Evolutionary conservation across 2,888 invertebrate species (phyloP).

Genomic region (Noctua janthe): DNA sequence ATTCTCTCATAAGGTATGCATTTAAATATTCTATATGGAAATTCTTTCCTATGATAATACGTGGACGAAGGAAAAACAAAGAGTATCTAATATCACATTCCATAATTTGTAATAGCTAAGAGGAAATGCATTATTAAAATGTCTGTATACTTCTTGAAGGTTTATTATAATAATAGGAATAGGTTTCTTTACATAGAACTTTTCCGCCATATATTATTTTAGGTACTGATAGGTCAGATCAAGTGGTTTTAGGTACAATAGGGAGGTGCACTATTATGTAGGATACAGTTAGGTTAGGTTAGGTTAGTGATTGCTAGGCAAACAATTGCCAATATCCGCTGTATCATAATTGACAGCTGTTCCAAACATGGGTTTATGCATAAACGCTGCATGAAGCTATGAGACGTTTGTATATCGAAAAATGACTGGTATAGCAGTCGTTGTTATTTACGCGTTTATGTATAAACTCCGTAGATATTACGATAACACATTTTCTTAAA

Average conservation of each 20-base stretch:
- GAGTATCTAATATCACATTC: slow-evolving; percentile 48
- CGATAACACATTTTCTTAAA: not conserved
- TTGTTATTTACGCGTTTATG: not conserved
- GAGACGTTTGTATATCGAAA: not conserved
- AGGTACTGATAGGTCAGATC: not conserved
- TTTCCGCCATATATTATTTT: not conserved
- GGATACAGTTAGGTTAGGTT: not conserved
- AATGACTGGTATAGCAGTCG: not conserved
- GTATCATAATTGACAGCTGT: too few species aligned
- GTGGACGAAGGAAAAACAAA: slow-evolving; percentile 48
- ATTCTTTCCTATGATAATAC: slow-evolving; percentile 55
- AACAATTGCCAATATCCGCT: not conserved
- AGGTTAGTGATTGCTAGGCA: not conserved
- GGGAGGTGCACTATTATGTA: not conserved
- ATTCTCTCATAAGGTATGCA: slow-evolving; percentile 56
- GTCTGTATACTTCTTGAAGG: not conserved
- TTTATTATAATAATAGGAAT: not conserved
- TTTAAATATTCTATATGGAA: slow-evolving; percentile 61
- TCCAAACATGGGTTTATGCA: not conserved
- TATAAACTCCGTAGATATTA: not conserved
- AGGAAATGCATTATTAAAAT: slow-evolving; percentile 50
- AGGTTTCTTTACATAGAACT: too few species aligned
- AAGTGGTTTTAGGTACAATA: too few species aligned
- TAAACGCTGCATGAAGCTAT: not conserved
- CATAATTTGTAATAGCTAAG: slow-evolving; percentile 48